Percentiles rank a stretch among this genome's conserved stretches.
Evolutionary conservation across 1,140 invertebrate genomes (phyloP).

Genomic region (Lepidurus couesii): DNA sequence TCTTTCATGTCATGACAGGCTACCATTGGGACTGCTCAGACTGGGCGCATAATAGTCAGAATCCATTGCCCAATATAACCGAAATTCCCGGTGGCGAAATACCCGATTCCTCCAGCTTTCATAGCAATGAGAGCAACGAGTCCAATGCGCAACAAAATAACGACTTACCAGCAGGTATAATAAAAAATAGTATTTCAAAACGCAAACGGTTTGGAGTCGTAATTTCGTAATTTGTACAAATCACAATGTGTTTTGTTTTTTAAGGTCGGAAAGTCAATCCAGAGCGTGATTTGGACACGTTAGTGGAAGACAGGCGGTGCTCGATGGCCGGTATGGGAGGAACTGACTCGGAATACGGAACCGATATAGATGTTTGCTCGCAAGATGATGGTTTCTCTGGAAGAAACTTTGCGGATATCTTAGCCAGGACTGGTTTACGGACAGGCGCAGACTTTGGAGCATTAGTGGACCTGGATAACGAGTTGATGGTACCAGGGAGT

Average conservation of each 20-base stretch:
- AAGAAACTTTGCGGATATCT: conserved; percentile 32
- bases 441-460: not conserved
- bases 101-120: conserved; percentile 79
- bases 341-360: conserved; percentile 30
- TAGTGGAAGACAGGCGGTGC: conserved; percentile 31
- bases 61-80: conserved; percentile 81
- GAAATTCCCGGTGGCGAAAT: conserved; percentile 86
- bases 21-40: conserved; percentile 97
- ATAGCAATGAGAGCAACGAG: conserved; percentile 82
- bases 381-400: conserved; percentile 26
- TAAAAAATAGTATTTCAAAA: conserved; percentile 24
- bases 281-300: conserved; percentile 33
- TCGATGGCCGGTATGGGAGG: conserved; percentile 4
- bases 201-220: not conserved
- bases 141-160: conserved; percentile 53
- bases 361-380: conserved; percentile 28
- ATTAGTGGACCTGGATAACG: conserved; percentile 54
- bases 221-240: not conserved
- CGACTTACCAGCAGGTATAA: not conserved
- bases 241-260: not conserved
- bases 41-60: conserved; percentile 76
- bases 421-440: conserved; percentile 33
- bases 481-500: conserved; percentile 52
- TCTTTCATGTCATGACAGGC: conserved; percentile 47
- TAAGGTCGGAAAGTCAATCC: conserved; percentile 30